A percentile compares a stretch with the other conserved stretches of the same genome.
phyloP scores from a whole-genome alignment of 2,797 vertebrate species.

The Peromyscus nudipes region DNA sequence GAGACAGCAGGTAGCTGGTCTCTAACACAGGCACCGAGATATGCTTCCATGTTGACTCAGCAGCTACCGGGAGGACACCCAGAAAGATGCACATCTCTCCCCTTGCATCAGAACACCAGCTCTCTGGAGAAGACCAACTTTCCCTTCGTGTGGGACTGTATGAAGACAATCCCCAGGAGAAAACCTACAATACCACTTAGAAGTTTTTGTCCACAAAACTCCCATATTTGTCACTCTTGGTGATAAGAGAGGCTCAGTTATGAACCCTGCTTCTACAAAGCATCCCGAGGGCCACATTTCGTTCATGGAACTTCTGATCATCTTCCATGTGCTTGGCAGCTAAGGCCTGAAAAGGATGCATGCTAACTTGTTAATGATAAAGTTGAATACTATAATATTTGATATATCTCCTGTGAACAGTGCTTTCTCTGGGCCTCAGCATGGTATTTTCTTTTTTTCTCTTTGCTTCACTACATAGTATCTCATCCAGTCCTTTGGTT shows the following conservation, averaged over 20 bases:
- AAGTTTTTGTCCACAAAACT: background rate
- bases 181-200: background rate
- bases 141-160: background rate
- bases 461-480: background rate
- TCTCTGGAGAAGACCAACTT: background rate
- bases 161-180: background rate
- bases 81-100: accelerated
- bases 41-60: accelerated
- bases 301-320: background rate
- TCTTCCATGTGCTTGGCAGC: background rate
- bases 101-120: background rate
- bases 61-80: background rate
- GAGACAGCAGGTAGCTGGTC: background rate
- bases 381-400: background rate
- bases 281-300: background rate
- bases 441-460: background rate
- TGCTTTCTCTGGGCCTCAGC: background rate
- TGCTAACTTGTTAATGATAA: background rate
- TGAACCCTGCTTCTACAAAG: background rate
- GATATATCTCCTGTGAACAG: background rate
- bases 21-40: no score
- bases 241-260: background rate
- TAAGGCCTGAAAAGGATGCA: background rate
- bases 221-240: background rate
- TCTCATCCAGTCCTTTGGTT: background rate